These are phyloP conservation scores for Cisticola juncidis DNA, from an alignment of 2,113 vertebrate genomes.

Conservation along the genomic window DNA sequence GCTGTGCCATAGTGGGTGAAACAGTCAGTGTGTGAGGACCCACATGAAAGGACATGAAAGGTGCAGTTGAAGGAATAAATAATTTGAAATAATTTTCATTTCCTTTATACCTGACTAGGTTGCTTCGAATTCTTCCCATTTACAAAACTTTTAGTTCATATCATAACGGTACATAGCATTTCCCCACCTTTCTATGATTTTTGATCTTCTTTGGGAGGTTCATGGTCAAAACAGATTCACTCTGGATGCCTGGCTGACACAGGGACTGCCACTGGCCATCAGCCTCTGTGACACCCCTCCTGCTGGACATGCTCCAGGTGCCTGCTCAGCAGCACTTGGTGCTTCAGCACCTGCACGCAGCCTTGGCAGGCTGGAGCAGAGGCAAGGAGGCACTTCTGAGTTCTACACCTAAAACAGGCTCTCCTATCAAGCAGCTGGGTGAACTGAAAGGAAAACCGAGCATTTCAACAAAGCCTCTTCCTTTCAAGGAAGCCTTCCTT, in stretches of 20 bases:
- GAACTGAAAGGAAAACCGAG: accelerated
- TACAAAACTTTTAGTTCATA: background rate
- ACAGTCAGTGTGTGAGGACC: background rate
- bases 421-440: background rate
- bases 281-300: background rate
- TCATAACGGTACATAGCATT: background rate
- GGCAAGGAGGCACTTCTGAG: background rate
- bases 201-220: background rate
- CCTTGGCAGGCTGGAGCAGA: background rate
- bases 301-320: background rate
- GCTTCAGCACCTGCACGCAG: background rate
- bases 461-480: background rate
- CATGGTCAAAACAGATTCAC: accelerated
- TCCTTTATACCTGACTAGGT: background rate
- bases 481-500: background rate
- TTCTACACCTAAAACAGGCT: background rate
- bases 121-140: background rate
- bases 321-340: background rate
- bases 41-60: background rate
- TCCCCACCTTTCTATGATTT: background rate
- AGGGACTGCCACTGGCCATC: background rate
- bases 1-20: background rate
- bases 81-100: background rate
- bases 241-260: background rate
- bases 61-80: background rate